Evolutionary conservation across 2,113 vertebrate species (phyloP).

Genomic region (Mastomys natalensis): DNA sequence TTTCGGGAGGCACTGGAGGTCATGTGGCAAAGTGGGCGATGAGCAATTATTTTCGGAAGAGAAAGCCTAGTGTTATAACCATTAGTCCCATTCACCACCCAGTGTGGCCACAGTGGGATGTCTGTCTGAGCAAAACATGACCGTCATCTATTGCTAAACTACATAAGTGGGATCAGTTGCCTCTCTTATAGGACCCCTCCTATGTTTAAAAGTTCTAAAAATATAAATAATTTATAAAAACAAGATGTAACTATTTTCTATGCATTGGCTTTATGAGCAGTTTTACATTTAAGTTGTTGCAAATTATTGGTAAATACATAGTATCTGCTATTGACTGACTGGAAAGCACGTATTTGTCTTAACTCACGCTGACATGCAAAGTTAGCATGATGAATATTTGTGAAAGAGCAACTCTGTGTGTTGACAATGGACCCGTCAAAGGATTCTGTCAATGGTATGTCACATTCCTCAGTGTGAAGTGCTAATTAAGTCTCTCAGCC

Average conservation of each 20-base stretch:
- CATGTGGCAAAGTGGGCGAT: background rate
- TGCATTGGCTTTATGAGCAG: background rate
- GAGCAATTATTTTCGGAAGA: background rate
- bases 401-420: constrained; percentile 13
- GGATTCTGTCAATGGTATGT: background rate
- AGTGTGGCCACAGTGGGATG: background rate
- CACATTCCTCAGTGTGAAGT: background rate
- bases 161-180: background rate
- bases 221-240: background rate
- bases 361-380: background rate
- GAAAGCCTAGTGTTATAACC: background rate
- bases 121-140: background rate
- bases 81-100: background rate
- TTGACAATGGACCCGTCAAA: constrained; percentile 5
- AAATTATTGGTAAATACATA: constrained; percentile 38
- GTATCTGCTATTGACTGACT: constrained; percentile 16
- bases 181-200: background rate
- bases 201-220: constrained; percentile 38
- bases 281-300: background rate
- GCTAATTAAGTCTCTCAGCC: constrained; percentile 33
- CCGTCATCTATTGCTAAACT: background rate
- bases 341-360: background rate
- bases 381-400: background rate
- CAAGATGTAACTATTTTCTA: constrained; percentile 18
- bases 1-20: background rate